Conservation (phyloP, 2,797 vertebrate species). For the Tadarida brasiliensis region DNA sequence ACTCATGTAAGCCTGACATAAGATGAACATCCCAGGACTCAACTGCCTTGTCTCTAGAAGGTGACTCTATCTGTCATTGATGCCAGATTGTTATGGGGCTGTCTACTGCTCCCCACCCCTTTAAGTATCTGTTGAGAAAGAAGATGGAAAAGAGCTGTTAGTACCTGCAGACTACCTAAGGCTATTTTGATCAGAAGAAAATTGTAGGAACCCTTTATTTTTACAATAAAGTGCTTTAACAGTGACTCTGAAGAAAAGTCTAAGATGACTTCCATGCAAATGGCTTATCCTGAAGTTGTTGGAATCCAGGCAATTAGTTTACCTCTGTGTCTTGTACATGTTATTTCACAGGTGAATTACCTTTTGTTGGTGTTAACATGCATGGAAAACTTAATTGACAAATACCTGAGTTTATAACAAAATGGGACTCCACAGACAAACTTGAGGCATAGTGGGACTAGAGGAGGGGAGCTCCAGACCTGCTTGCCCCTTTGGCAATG, state of each 20-base stretch:
- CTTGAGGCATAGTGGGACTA: background rate
- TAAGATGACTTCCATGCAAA: background rate
- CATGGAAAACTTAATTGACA: constrained; percentile 8
- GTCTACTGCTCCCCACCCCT: background rate
- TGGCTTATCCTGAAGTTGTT: background rate
- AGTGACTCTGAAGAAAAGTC: background rate
- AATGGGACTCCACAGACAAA: background rate
- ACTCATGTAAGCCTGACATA: background rate
- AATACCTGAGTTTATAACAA: background rate
- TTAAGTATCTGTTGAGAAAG: background rate
- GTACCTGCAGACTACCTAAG: background rate
- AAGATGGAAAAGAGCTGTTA: background rate
- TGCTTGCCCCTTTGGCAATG: background rate
- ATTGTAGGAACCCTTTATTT: background rate
- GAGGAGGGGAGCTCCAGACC: background rate
- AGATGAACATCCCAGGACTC: background rate
- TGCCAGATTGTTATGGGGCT: background rate
- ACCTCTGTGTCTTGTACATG: background rate
- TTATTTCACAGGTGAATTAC: background rate
- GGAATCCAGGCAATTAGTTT: background rate
- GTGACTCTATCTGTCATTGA: background rate
- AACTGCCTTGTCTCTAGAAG: constrained; percentile 15
- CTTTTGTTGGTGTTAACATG: background rate
- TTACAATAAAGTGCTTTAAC: constrained; percentile 23
- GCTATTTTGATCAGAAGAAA: constrained; percentile 28